Base-by-base conservation (phyloP, 1,140 invertebrate genomes). In the Drosophila varians region DNA sequence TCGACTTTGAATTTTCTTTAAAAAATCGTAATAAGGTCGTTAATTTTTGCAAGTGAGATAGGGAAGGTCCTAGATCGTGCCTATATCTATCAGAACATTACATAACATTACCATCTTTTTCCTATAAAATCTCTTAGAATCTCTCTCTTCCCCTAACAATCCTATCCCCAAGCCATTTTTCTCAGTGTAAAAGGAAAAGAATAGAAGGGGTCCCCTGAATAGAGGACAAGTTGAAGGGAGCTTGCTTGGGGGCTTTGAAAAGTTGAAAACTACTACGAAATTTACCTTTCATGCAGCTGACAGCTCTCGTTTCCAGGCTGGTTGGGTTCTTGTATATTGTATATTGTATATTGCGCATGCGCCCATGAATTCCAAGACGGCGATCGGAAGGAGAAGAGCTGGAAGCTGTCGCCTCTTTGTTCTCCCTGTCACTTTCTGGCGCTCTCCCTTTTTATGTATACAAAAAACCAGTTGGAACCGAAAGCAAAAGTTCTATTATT, bases 401-500 rank as follows among this genome's bases (percentile, higher is more conserved):
- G 70, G 68, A 71, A 73, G 71, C 51, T 72, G 58, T 25, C 34
- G 57, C 18, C 62, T 21, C 61, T 65, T 43, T 47, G 19, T 53
- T 38, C 28, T 61, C 11, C 14, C 23, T 16, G 43, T 46, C 56
- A 19, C 56, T 23, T 42, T 53, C 25, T 36, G 21, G 16, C 47
- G 52, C 57, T 53, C 47, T 71, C 49, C 48, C 48, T 43, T 54
- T 64, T 65, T 80, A 62, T 66, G 66, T 74, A 64, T 49, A 68
- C 55, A 47, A 76, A 36, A 83, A 89, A 89, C 84, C 84, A 89
- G 84, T 89, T 89, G 76, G 61, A 75, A 74, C 54, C 86, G 84
- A 89, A 89, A 89, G 84, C 86, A 89, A 89, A 89, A 89, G 84
- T 89, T 87, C 77, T 87, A 87, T 87, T 87, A 70, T 86, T 77